phyloP scores from a whole-genome alignment of 2,797 vertebrate species.

The Argya squamiceps region DNA sequence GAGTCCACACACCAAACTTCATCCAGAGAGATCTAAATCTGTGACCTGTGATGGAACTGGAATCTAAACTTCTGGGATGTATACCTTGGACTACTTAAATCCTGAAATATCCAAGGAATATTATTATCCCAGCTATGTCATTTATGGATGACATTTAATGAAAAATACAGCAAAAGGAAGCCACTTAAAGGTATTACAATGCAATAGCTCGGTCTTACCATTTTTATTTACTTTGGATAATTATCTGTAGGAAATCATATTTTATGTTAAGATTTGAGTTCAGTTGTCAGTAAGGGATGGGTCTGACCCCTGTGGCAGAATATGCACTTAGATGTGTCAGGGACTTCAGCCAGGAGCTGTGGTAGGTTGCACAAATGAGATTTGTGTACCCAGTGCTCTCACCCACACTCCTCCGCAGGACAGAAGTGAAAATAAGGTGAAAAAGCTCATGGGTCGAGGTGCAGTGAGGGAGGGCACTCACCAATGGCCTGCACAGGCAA shows the following conservation, averaged over 20 bases:
- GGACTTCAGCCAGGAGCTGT: background rate
- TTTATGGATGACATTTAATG: background rate
- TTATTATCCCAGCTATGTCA: background rate
- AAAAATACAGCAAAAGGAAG: background rate
- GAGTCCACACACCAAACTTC: background rate
- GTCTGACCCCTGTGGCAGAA: background rate
- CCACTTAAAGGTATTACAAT: background rate
- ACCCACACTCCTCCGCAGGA: background rate
- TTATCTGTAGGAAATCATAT: background rate
- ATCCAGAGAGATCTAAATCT: background rate
- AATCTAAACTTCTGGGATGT: rapidly evolving
- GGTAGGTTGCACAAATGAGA: background rate
- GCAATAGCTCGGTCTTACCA: background rate
- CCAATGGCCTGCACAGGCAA: background rate
- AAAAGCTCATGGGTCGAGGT: rapidly evolving
- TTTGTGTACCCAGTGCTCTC: background rate
- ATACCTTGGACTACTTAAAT: background rate
- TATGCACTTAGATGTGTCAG: no score
- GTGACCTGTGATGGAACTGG: background rate
- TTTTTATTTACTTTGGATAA: background rate
- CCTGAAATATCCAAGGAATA: background rate
- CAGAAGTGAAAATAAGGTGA: background rate
- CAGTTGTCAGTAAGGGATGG: background rate
- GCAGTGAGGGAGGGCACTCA: rapidly evolving
- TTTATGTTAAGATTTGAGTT: rapidly evolving